Evolutionary conservation across 2,888 invertebrate genomes (phyloP).

Genomic region (Nomada goodeniana): DNA sequence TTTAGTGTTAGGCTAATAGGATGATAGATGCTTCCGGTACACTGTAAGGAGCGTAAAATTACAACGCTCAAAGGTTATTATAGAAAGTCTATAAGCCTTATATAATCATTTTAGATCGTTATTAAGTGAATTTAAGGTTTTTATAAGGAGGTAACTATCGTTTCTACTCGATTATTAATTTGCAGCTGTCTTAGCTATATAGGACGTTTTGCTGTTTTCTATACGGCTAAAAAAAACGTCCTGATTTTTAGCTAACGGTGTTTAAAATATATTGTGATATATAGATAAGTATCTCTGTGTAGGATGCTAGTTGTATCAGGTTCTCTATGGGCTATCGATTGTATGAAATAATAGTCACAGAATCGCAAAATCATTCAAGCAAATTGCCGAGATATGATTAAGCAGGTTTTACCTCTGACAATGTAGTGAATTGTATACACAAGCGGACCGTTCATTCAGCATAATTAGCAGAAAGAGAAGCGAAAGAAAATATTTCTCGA

Average conservation of each 20-base stretch:
- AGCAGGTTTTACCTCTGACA: slow-evolving; percentile 38
- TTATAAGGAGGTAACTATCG: slow-evolving; percentile 7
- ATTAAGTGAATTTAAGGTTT: not conserved
- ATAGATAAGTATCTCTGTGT: slow-evolving; percentile 33
- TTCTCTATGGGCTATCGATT: slow-evolving; percentile 32
- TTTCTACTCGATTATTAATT: slow-evolving; percentile 8
- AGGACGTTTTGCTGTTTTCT: not conserved
- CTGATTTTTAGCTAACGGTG: not conserved
- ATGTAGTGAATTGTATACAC: slow-evolving; percentile 10
- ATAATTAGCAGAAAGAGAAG: slow-evolving; percentile 10
- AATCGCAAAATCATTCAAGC: slow-evolving; percentile 51
- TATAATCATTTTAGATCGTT: not conserved
- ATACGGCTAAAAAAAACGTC: not conserved
- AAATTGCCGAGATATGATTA: slow-evolving; percentile 54
- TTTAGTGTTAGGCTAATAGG: not conserved
- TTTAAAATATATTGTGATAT: slow-evolving; percentile 15
- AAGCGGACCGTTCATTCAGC: not conserved
- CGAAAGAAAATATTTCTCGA: not conserved
- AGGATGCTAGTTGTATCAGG: slow-evolving; percentile 25
- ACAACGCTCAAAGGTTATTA: slow-evolving; percentile 26
- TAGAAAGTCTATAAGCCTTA: not conserved
- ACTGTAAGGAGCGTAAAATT: slow-evolving; percentile 23
- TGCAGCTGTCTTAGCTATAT: not conserved
- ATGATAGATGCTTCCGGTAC: slow-evolving; percentile 10
- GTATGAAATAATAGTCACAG: slow-evolving; percentile 45